Conservation (phyloP, 2,888 invertebrate genomes). For the Pyrrhia umbra region DNA sequence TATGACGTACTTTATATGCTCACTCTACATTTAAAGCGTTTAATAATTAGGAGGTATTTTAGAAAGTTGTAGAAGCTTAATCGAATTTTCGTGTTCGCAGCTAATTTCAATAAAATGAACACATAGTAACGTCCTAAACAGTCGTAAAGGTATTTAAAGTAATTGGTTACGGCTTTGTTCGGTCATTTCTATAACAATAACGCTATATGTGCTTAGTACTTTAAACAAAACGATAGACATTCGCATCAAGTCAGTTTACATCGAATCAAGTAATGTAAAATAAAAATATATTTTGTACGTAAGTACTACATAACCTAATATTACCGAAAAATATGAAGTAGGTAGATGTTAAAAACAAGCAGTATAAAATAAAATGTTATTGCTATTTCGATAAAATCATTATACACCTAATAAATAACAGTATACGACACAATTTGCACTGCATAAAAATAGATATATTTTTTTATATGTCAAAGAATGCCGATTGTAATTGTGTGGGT, state of each 20-base stretch:
- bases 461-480: conserved; percentile 76
- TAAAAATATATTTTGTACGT: too few relatives aligned
- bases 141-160: conserved; percentile 14
- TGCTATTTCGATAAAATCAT: conserved; percentile 23
- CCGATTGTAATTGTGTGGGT: conserved; percentile 82
- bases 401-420: conserved; percentile 43
- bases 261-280: too few relatives aligned
- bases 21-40: conserved; percentile 15
- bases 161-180: conserved; percentile 28
- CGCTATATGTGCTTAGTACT: conserved; percentile 32
- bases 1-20: conserved; percentile 25
- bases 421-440: conserved; percentile 49
- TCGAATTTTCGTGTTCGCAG: neutral
- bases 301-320: too few relatives aligned
- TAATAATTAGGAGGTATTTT: conserved; percentile 3
- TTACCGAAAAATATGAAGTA: too few relatives aligned
- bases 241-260: conserved; percentile 2
- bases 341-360: neutral
- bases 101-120: conserved; percentile 30
- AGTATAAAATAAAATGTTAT: conserved; percentile 24
- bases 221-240: conserved; percentile 25
- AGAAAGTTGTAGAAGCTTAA: neutral
- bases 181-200: conserved; percentile 40
- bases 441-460: conserved; percentile 61
- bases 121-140: conserved; percentile 22